phyloP scores from a whole-genome alignment of 2,888 invertebrate genomes.

The Tipula lateralis region DNA sequence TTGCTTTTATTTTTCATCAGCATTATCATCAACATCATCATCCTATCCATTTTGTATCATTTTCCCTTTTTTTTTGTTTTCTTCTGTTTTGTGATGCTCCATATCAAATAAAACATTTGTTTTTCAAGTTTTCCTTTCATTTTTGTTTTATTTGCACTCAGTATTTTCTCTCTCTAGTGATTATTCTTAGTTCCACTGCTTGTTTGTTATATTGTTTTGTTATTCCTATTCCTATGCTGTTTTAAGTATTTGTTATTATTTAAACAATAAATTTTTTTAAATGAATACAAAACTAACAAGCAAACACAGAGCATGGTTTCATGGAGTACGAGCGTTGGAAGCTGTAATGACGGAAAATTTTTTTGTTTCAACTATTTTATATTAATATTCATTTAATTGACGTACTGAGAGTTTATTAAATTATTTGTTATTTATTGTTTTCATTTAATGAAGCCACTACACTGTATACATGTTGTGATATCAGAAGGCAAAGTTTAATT shows the following conservation, averaged over 20 bases:
- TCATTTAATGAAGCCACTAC: background rate
- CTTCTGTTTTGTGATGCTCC: background rate
- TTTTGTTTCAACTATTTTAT: background rate
- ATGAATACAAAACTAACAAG: background rate
- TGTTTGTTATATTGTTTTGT: background rate
- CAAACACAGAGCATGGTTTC: background rate
- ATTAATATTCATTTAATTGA: background rate
- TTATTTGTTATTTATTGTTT: background rate
- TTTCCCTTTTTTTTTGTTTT: background rate
- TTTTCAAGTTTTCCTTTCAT: background rate
- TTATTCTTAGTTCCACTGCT: background rate
- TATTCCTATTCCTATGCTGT: background rate
- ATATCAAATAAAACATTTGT: background rate
- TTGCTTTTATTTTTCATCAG: background rate
- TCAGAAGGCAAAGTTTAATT: background rate
- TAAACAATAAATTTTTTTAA: constrained; percentile 1
- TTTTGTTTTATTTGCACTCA: background rate
- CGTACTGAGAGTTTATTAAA: background rate
- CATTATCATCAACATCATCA: background rate
- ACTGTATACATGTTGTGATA: background rate
- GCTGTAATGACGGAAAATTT: background rate
- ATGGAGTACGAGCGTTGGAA: background rate
- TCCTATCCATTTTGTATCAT: background rate
- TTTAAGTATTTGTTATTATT: background rate
- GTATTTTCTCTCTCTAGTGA: background rate